These are phyloP conservation scores for Rhingia campestris DNA, from an alignment of 2,888 invertebrate species.

Conservation along the genomic window DNA sequence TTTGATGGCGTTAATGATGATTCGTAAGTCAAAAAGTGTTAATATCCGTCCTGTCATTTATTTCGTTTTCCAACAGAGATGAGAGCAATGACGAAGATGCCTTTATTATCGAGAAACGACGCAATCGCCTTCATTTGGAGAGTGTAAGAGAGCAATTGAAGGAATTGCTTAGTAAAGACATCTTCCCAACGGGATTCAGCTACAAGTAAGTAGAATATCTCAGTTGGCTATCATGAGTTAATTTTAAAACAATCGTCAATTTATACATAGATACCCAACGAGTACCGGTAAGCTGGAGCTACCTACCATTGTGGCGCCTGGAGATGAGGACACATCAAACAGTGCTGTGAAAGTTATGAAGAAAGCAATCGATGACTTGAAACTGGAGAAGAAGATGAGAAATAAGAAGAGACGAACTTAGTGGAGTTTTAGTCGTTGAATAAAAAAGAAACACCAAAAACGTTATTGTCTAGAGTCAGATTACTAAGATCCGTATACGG, in stretches of 20 bases:
- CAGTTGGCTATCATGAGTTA: background rate
- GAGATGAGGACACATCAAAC: slow-evolving; percentile 76
- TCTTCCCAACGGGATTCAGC: slow-evolving; percentile 88
- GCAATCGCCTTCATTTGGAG: slow-evolving; percentile 79
- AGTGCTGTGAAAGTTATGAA: slow-evolving; percentile 85
- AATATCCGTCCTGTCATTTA: background rate
- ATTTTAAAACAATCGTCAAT: background rate
- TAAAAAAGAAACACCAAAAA: background rate
- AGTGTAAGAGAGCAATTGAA: slow-evolving; percentile 77
- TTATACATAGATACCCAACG: slow-evolving; percentile 80
- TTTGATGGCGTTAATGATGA: slow-evolving; percentile 88
- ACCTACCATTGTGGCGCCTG: slow-evolving; percentile 75
- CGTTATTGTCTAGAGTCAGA: background rate
- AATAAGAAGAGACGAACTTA: slow-evolving; percentile 78
- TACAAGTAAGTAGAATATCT: slow-evolving; percentile 83
- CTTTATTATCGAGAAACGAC: slow-evolving; percentile 79
- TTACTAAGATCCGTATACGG: too few relatives aligned
- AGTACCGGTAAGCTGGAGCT: slow-evolving; percentile 79
- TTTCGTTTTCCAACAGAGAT: slow-evolving; percentile 67
- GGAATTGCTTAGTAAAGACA: slow-evolving; percentile 83
- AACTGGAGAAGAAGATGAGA: slow-evolving; percentile 79
- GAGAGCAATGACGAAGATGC: slow-evolving; percentile 81
- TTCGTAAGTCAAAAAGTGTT: slow-evolving; percentile 76
- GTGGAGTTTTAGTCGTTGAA: background rate
- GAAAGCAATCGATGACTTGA: slow-evolving; percentile 82